Percentiles rank a stretch among this genome's conserved stretches.
phyloP scores from a whole-genome alignment of 2,888 invertebrate species.

The Tineola bisselliella region DNA sequence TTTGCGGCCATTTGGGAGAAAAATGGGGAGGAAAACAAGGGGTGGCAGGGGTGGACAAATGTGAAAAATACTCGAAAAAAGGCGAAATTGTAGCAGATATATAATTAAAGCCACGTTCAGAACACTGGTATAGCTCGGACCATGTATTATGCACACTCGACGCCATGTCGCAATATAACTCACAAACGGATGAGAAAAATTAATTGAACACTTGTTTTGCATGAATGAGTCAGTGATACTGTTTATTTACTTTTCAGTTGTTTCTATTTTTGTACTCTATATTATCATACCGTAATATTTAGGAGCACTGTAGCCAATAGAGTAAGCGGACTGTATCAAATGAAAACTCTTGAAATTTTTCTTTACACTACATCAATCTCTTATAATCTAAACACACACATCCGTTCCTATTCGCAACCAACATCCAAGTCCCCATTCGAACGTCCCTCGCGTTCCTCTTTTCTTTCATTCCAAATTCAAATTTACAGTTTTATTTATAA shows the following conservation, averaged over 20 bases:
- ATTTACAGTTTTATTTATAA: no score
- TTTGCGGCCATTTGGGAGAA: conserved; percentile 43
- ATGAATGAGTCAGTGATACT: neutral
- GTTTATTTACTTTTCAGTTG: neutral
- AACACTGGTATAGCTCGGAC: conserved; percentile 40
- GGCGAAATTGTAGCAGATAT: conserved; percentile 69
- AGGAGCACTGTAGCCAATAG: no score
- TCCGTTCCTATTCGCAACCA: no score
- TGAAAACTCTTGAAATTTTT: no score
- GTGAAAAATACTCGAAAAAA: conserved; percentile 71
- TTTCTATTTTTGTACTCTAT: no score
- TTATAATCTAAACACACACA: no score
- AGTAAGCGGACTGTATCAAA: no score
- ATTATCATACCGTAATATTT: no score
- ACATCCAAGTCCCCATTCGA: no score
- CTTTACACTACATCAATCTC: no score
- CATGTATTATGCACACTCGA: conserved; percentile 62
- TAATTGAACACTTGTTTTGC: conserved; percentile 30
- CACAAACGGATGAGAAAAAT: conserved; percentile 31
- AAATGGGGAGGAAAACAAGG: conserved; percentile 19
- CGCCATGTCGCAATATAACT: conserved; percentile 44
- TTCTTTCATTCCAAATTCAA: no score
- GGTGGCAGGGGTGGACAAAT: conserved; percentile 55
- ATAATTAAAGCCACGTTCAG: conserved; percentile 66
- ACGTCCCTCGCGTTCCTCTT: no score